These are phyloP conservation scores for Pseudochirops cupreus DNA, from an alignment of 2,797 vertebrate species.

Conservation along the genomic window DNA sequence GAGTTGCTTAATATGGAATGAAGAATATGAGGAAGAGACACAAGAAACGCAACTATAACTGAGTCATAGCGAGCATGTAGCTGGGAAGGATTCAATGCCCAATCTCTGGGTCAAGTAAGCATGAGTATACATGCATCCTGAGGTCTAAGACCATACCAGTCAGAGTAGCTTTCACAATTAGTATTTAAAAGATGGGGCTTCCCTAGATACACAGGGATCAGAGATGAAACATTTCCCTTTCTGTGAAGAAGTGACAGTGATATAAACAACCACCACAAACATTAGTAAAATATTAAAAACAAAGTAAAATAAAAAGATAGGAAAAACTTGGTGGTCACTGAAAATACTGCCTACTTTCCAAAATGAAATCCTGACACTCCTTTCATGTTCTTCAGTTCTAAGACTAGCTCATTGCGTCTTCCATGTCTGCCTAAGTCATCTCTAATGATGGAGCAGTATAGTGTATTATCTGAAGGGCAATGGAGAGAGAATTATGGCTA, in stretches of 20 bases:
- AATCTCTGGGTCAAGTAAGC: not conserved
- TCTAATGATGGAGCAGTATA: not conserved
- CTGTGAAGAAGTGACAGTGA: not conserved
- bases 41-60: not conserved
- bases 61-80: not conserved
- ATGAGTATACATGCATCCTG: not conserved
- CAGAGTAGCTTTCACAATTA: not conserved
- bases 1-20: not conserved
- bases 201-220: not conserved
- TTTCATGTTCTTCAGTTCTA: not conserved
- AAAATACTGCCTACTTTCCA: not conserved
- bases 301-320: not conserved
- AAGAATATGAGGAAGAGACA: not conserved
- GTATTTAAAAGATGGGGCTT: not conserved
- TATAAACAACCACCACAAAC: not conserved
- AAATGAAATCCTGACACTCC: not conserved
- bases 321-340: not conserved
- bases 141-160: not conserved
- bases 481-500: not conserved
- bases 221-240: not conserved
- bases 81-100: too few relatives aligned
- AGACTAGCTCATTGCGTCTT: not conserved
- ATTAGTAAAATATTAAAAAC: not conserved
- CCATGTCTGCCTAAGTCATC: not conserved
- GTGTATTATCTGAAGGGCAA: not conserved